phyloP scores from a whole-genome alignment of 2,797 vertebrate species.

The Orientallactaga sibirica region DNA sequence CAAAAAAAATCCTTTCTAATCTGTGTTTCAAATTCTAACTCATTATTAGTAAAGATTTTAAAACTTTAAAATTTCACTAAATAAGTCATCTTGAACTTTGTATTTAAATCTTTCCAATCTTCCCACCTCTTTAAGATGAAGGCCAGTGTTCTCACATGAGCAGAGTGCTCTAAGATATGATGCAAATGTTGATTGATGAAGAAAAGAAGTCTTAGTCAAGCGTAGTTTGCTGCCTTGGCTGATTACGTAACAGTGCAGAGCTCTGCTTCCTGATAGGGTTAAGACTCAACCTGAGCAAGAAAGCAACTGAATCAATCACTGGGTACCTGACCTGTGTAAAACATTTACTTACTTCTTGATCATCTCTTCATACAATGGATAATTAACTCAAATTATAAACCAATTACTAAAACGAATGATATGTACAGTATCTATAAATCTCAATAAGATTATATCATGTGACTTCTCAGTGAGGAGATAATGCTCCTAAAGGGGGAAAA shows the following conservation, averaged over 20 bases:
- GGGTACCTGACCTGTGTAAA: background rate
- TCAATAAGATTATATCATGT: background rate
- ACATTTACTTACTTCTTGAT: conserved; percentile 26
- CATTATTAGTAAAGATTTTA: background rate
- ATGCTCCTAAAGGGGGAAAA: background rate
- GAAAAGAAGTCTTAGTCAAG: background rate
- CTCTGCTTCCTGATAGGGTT: background rate
- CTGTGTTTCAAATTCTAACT: background rate
- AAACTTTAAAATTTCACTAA: conserved; percentile 5
- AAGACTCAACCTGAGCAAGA: background rate
- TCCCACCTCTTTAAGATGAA: conserved; percentile 9
- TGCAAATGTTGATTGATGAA: background rate
- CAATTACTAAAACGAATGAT: background rate
- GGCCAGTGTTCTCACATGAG: background rate
- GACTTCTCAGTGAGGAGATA: background rate
- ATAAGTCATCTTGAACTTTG: background rate
- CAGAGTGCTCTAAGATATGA: background rate
- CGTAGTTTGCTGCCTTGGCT: conserved; percentile 15
- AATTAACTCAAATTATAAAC: conserved; percentile 9
- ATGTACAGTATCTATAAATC: background rate
- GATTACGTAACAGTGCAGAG: background rate
- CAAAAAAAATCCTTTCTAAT: background rate
- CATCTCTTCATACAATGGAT: background rate
- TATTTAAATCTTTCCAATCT: conserved; percentile 30
- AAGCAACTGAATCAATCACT: background rate